These are phyloP conservation scores for Deroptyus accipitrinus DNA, from an alignment of 2,113 vertebrate species.

Conservation along the genomic window DNA sequence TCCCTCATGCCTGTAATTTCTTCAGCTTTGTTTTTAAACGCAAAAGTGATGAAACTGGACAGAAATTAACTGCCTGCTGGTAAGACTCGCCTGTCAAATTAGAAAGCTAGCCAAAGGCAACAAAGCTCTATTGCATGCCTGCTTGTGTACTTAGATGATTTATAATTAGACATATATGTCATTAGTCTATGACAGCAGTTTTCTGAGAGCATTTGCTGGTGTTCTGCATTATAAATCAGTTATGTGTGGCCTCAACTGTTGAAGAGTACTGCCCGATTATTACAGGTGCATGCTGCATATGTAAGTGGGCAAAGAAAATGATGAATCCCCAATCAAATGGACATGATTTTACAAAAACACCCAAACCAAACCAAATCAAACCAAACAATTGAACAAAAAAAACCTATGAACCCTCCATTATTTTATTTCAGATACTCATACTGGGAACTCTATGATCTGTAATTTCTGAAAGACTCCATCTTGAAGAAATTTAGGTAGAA, in stretches of 20 bases:
- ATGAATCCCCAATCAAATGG: neutral
- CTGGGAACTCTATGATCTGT: neutral
- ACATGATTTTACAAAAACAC: neutral
- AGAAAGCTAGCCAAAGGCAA: neutral
- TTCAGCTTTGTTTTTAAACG: neutral
- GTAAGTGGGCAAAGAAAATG: neutral
- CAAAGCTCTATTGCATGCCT: neutral
- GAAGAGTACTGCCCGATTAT: neutral
- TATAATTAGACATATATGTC: neutral
- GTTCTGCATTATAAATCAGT: neutral
- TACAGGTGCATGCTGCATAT: neutral
- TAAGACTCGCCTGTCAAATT: conserved; percentile 10
- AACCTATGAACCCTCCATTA: accelerated
- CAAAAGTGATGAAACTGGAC: neutral
- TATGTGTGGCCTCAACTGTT: neutral
- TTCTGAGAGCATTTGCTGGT: neutral
- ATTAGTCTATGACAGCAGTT: neutral
- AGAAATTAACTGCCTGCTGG: neutral
- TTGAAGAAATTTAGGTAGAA: neutral
- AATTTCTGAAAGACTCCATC: neutral
- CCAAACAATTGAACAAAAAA: neutral
- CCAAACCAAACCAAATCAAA: neutral
- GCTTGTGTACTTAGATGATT: neutral
- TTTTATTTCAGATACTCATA: neutral
- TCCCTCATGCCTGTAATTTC: neutral